Base-by-base conservation (phyloP, 2,113 vertebrate species). In the Menura novaehollandiae region DNA sequence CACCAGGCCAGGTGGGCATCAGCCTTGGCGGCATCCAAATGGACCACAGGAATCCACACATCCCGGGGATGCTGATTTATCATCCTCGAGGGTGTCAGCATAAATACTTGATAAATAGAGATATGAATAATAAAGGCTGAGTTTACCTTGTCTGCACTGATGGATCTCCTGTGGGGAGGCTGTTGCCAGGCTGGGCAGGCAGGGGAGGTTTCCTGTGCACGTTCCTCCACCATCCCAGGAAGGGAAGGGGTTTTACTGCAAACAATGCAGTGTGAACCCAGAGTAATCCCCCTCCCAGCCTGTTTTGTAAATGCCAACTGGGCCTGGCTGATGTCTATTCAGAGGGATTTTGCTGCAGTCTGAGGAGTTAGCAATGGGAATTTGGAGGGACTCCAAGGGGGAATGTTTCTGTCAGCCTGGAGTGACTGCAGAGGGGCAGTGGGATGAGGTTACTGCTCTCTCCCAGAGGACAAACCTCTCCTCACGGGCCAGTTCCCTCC, bases 331-430 rank as follows among this genome's bases (percentile, higher is more conserved):
- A 8, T 89, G 83, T 2, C 79, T 56, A 2, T 52, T 93, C 35
- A 32, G 52, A 59, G 80, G 84, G 78, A 10, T 87, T 93, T 78
- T 87, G 92, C 86, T 95, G 96, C 93, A 87, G 84, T 30, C 86
- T 51, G 75, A 92, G 79, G 46, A 80, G 78, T 18, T 18, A n/a
- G 55, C 21, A 2, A 2, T 44, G 88, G 47, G 91, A 52, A 41
- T 93, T 81, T 95, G 94, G 93, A 95, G 89, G 56, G 47, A 9
- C 80, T 95, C 95, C 96, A 95, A 78, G 52, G 89, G 87, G 86
- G 47, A 64, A n/a, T 24, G 67, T 74, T 86, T 59, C 86, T 86
- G 69, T 67, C 91, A 75, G 72, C 63, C 72, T 8, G 37, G 82
- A 73, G 83, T 43, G 44, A 2, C 71, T 43, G 95, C 94, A 46